Base-by-base conservation (phyloP, 2,888 invertebrate genomes). In the Mesoligia furuncula region DNA sequence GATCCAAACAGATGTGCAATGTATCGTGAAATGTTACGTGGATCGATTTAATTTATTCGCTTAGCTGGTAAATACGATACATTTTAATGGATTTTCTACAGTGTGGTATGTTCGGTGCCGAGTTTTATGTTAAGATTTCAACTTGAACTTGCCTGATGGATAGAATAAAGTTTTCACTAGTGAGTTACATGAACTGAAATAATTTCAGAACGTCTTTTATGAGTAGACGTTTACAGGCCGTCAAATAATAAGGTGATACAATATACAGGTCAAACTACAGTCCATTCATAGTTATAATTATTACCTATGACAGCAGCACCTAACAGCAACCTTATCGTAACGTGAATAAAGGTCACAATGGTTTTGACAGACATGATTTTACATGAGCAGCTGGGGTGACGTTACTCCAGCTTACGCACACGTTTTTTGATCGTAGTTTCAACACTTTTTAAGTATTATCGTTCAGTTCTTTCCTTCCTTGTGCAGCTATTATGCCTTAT, bases 1-100 rank as follows among this genome's bases (percentile, higher is more conserved):
- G 92, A 94, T 94, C 91, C 91, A 89, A 90, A 92, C 77, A 80
- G 89, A 94, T 92, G 94, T 93, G 93, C 92, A 94, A 93, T 93
- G 93, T 93, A 92, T 92, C 92, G 93, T 93, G 90, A 93, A 94
- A 93, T 92, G 87, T 90, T 90, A 87, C 85, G 85, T 85, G 86
- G 86, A 89, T 89, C 87, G 87, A 87, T 89, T 90, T 91, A 89
- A 88, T 89, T 88, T 85, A 80, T 86, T 79, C 70, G 45, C 79
- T 59, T 45, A 73, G 61, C 54, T 77, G n/a, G 61, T 73, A 65
- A 64, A 69, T 39, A 17, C 42, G 71, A 69, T 70, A 73, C 70
- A 71, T 67, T 83, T 75, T 71, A 78, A 86, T 75, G 64, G 75
- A 59, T 84, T 85, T 67, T 69, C 31, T 67, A 36, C 5, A n/a